A percentile compares a stretch with the other conserved stretches of the same genome.
Conservation (phyloP, 1,140 invertebrate species). For the Bombus soroeensis region DNA sequence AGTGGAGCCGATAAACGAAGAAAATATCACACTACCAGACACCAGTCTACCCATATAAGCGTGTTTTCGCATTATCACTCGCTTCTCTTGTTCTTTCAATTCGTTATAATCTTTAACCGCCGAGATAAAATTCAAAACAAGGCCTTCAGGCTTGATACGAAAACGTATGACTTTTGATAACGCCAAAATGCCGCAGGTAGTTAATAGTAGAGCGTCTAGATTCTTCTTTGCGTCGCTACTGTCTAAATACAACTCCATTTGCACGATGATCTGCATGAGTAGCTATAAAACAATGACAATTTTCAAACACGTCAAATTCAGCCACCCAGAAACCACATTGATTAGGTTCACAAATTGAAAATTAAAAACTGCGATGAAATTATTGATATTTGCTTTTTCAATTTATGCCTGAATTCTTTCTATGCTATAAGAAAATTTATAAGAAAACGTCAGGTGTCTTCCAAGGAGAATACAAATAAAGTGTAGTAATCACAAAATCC, state of each 20-base stretch:
- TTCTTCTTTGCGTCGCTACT: slow-evolving; percentile 28
- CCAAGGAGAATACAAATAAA: too few species aligned
- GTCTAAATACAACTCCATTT: slow-evolving; percentile 32
- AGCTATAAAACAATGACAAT: neutral
- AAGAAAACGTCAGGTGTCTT: too few species aligned
- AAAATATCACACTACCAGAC: neutral
- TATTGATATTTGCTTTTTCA: too few species aligned
- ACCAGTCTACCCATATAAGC: slow-evolving; percentile 30
- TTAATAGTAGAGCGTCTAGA: slow-evolving; percentile 7
- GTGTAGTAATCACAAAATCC: too few species aligned
- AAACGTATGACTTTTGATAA: slow-evolving; percentile 29
- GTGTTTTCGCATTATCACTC: slow-evolving; percentile 26
- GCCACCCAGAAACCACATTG: neutral
- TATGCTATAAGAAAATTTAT: too few species aligned
- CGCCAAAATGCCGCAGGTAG: slow-evolving; percentile 21
- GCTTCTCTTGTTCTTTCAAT: neutral
- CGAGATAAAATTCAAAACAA: slow-evolving; percentile 42
- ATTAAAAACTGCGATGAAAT: too few species aligned
- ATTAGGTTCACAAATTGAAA: too few species aligned
- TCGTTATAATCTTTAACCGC: slow-evolving; percentile 44
- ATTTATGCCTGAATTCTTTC: too few species aligned
- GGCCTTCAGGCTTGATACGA: neutral
- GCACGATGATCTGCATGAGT: neutral
- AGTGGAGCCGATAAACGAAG: too few species aligned
- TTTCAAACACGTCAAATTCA: neutral